phyloP scores from a whole-genome alignment of 2,888 invertebrate genomes.

The Tipula vernalis region DNA sequence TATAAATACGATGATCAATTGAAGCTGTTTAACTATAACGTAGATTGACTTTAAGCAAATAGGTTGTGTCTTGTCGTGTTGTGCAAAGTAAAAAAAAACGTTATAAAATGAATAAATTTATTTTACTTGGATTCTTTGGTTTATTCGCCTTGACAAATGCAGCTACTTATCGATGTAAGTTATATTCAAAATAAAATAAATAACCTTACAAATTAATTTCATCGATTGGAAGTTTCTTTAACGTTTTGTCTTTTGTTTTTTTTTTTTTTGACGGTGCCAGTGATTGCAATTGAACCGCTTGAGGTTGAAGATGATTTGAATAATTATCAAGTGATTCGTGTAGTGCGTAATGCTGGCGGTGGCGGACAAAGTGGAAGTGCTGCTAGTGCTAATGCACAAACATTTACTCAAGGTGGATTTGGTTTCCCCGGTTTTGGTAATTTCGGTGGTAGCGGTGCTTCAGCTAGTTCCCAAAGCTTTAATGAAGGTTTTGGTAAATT shows the following conservation, averaged over 20 bases:
- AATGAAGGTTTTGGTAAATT: background rate
- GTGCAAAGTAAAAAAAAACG: background rate
- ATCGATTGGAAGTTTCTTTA: background rate
- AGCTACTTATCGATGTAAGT: background rate
- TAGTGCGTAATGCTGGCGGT: background rate
- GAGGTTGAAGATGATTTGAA: background rate
- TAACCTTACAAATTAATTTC: background rate
- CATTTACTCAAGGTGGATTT: slow-evolving; percentile 7
- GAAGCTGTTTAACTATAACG: background rate
- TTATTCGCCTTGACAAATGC: background rate
- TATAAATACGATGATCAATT: background rate
- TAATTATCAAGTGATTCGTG: background rate
- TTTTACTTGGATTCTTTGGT: background rate
- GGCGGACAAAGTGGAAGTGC: background rate
- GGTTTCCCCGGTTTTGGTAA: background rate
- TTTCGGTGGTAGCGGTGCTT: background rate
- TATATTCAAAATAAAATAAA: background rate
- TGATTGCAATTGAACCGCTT: background rate
- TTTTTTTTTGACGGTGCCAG: background rate
- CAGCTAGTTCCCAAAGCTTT: background rate
- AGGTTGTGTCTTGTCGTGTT: background rate
- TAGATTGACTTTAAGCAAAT: background rate
- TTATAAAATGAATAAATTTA: background rate
- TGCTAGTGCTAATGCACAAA: background rate
- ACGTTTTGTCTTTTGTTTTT: background rate